A percentile compares a stretch with the other conserved stretches of the same genome.
These are phyloP conservation scores for Eufriesea mexicana DNA, from an alignment of 1,140 invertebrate genomes.

Conservation along the genomic window DNA sequence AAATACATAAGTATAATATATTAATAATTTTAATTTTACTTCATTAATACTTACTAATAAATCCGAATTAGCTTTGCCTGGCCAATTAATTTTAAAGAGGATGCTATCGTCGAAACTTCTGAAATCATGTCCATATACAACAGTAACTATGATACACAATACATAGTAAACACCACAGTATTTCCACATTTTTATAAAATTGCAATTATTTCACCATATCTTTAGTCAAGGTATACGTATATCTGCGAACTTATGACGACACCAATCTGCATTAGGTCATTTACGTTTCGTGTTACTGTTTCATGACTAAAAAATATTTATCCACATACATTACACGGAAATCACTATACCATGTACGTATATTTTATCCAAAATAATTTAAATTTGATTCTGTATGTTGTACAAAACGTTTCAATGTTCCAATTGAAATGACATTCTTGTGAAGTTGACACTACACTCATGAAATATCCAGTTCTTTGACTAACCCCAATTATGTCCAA, in stretches of 20 bases:
- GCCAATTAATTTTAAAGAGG: constrained; percentile 91
- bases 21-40: not conserved
- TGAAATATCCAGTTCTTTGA: not conserved
- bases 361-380: not conserved
- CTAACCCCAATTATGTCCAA: constrained; percentile 1
- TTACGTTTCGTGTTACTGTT: not conserved
- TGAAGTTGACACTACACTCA: not conserved
- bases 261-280: not conserved
- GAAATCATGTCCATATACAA: constrained; percentile 82
- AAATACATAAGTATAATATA: constrained; percentile 27
- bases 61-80: constrained; percentile 83
- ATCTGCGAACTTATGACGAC: not conserved
- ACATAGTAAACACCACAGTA: constrained; percentile 46
- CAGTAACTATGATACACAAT: constrained; percentile 41
- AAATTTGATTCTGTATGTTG: not conserved
- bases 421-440: not conserved
- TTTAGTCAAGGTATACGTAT: not conserved
- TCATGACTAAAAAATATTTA: not conserved
- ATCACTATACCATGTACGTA: not conserved
- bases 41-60: constrained; percentile 77
- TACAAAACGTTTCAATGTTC: not conserved
- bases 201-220: constrained; percentile 55
- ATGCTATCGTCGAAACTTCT: constrained; percentile 92
- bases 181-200: constrained; percentile 61
- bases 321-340: not conserved